Base-by-base conservation (phyloP, 2,113 vertebrate species). In the Callionymus lyra region DNA sequence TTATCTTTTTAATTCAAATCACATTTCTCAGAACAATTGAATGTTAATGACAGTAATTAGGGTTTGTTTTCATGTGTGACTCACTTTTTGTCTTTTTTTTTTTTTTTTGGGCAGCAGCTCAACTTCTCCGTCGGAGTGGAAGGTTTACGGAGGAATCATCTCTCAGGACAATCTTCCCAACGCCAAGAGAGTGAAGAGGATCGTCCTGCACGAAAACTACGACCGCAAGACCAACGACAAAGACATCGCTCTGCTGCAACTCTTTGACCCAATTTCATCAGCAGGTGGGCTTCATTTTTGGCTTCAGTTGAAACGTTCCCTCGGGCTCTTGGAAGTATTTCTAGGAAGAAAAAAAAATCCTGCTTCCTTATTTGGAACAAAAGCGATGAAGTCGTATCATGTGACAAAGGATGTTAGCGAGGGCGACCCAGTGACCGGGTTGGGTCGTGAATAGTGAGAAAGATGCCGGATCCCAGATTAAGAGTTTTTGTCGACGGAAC, bases 121-220 rank as follows among this genome's bases (percentile, higher is more conserved):
- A 16, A 2, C 71, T 42, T 62, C 74, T 16, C 53, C 84, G 0
- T 41, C 53, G 0, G 60, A 81, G 31, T 94, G 91, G 92, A 80
- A 65, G 56, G 86, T 91, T 14, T 91, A 90, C 0, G 75, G 52
- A 0, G 94, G 93, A 11, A 42, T 55, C 18, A 74, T 85, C 0
- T 84, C 91, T 49, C 82, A 89, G 64, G 38, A 68, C 13, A 57
- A 54, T 2, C 74, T 70, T 1, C 37, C 64, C 0, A 16, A 31
- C 1, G 80, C 85, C 12, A 68, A 84, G 53, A 10, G 58, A 0
- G 81, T 94, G 32, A 34, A 83, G 16, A 84, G 74, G 45, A 90
- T 97, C 61, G 68, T 91, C 37, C 75, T 89, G 50, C 86, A 88
- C 3, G 59, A 86, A 48, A 86, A 89, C 54, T 97, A 94, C 67